Conservation (phyloP, 2,888 invertebrate species). For the Reticulitermes lucifugus region DNA sequence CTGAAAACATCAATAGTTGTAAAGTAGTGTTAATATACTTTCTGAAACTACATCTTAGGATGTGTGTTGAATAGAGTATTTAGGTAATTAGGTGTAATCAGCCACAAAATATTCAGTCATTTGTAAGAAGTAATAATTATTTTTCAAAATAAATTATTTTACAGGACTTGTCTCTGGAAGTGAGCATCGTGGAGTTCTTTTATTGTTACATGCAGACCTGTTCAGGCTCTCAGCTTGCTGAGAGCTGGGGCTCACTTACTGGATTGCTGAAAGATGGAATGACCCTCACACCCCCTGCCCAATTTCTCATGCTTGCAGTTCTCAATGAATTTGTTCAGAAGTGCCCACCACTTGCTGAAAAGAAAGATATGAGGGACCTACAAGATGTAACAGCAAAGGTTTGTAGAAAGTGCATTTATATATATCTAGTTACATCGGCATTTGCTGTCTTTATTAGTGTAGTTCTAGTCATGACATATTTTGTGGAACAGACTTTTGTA, state of each 20-base stretch:
- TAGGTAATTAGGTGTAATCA: too few species aligned
- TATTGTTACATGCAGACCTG: slow-evolving; percentile 72
- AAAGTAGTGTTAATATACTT: too few species aligned
- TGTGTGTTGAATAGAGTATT: too few species aligned
- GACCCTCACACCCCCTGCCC: slow-evolving; percentile 78
- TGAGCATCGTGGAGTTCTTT: slow-evolving; percentile 85
- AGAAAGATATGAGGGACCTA: slow-evolving; percentile 83
- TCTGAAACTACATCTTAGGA: too few species aligned
- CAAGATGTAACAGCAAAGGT: slow-evolving; percentile 80
- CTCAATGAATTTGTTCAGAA: slow-evolving; percentile 87
- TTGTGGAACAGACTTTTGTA: too few species aligned
- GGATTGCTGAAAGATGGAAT: slow-evolving; percentile 81
- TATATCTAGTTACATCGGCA: not conserved
- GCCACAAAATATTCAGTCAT: too few species aligned
- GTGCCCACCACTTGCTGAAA: slow-evolving; percentile 79
- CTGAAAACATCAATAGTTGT: too few species aligned
- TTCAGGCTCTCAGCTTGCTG: slow-evolving; percentile 76
- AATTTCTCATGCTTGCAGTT: slow-evolving; percentile 82
- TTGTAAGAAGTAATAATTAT: too few species aligned
- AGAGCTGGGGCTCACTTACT: slow-evolving; percentile 82
- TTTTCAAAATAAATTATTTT: slow-evolving; percentile 21
- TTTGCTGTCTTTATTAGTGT: slow-evolving; percentile 12
- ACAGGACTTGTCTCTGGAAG: slow-evolving; percentile 72
- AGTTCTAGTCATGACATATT: too few species aligned
- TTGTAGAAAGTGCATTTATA: slow-evolving; percentile 49